Base-by-base conservation (phyloP, 2,888 invertebrate genomes). In the Rhagium mordax region DNA sequence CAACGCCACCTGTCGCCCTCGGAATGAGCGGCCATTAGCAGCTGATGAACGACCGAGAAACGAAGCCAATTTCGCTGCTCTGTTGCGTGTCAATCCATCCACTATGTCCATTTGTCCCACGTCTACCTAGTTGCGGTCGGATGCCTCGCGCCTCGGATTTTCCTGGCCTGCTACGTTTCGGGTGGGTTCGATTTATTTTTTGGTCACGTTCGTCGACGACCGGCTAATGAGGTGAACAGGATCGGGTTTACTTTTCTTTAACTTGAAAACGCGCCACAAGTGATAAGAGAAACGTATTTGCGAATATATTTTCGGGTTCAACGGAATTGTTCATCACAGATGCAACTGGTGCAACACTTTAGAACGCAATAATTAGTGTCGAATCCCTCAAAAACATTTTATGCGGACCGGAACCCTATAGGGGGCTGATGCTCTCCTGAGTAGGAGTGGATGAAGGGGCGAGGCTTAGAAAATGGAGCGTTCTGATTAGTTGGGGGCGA, bases 41-140 rank as follows among this genome's bases (percentile, higher is more conserved):
- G 80, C 84, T 86, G 86, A 86, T 86, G 85, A 86, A 86, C 86
- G 85, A 83, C 84, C 83, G 83, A 85, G 84, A 85, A 85, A 86
- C 85, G 85, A 84, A 85, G 85, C 85, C 86, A 85, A 86, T 86
- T 86, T 84, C 85, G 83, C 81, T 83, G 83, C 83, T 82, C 85
- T 84, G 84, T 83, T 84, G 84, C 84, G 81, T 82, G 83, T 81
- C 84, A 81, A 78, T 78, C 78, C 72, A 72, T 75, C 71, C 74
- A 53, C 69, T 66, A 62, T 74, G 75, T 70, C 66, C 70, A 73
- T 77, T 74, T 70, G 74, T 74, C 70, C 74, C 24, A 68, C 69
- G 69, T 74, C 69, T 62, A 47, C 60, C 62, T 49, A 51, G 48
- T 59, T 59, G 59, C 59, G 33, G 59, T 59, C 21, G 20, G 29